Percentiles rank a stretch among this genome's conserved stretches.
These are phyloP conservation scores for Halyomorpha halys DNA, from an alignment of 1,140 invertebrate species.

Conservation along the genomic window DNA sequence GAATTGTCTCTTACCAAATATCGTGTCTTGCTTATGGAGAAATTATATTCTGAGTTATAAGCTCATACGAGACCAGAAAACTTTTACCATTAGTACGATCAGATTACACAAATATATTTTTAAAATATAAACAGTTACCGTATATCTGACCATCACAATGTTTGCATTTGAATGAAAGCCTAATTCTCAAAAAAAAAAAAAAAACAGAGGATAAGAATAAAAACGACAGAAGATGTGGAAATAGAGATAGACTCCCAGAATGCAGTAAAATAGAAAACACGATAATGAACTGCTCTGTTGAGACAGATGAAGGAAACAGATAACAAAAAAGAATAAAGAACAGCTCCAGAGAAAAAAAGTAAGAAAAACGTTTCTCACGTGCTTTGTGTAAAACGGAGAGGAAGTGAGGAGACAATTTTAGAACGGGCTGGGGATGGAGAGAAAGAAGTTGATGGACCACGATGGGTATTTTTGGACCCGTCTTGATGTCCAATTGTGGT, in stretches of 20 bases:
- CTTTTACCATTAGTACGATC: no score
- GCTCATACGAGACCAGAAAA: no score
- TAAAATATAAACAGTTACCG: no score
- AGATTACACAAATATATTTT: no score
- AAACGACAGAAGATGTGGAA: neutral
- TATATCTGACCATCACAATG: no score
- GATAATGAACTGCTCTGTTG: conserved; percentile 7
- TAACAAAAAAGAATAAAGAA: conserved; percentile 6
- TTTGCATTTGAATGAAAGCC: no score
- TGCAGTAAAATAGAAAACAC: neutral
- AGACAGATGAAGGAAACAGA: conserved; percentile 13
- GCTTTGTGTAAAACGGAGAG: conserved; percentile 6
- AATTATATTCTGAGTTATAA: no score
- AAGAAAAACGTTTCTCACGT: conserved; percentile 7
- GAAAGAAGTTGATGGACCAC: no score
- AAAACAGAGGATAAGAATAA: neutral
- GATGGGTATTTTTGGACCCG: no score
- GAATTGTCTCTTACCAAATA: no score
- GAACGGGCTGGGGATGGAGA: neutral
- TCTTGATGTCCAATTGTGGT: no score
- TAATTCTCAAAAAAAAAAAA: neutral
- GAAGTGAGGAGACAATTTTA: conserved; percentile 6
- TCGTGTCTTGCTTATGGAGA: no score
- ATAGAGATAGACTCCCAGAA: neutral
- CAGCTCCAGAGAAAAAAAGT: neutral